These are phyloP conservation scores for Himalopsyche japonica DNA, from an alignment of 2,888 invertebrate genomes.

Conservation along the genomic window DNA sequence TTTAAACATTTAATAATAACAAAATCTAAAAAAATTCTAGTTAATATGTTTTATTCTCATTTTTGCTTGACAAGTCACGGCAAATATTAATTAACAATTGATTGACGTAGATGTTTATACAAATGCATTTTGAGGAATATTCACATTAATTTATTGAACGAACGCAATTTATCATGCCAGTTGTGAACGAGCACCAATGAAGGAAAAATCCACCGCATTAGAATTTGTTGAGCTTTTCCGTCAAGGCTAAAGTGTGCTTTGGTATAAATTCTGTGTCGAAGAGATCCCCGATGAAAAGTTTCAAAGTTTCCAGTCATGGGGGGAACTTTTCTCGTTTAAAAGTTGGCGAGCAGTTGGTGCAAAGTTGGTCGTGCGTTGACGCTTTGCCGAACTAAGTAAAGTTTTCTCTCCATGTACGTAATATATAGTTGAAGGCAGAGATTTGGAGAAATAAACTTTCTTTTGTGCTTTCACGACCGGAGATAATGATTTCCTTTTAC, in stretches of 20 bases:
- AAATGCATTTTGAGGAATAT: too few species aligned
- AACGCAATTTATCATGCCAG: too few species aligned
- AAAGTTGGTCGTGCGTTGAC: neutral
- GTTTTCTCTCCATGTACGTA: neutral
- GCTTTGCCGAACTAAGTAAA: neutral
- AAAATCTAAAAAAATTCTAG: too few species aligned
- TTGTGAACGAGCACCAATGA: too few species aligned
- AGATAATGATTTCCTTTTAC: neutral
- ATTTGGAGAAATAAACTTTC: neutral
- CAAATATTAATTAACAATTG: too few species aligned
- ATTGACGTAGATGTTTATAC: too few species aligned
- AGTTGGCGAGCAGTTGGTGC: slow-evolving; percentile 1
- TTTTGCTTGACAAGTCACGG: too few species aligned
- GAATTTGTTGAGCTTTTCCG: neutral
- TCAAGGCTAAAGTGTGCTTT: neutral
- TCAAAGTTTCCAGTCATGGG: neutral
- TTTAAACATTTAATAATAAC: too few species aligned
- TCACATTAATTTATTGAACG: too few species aligned
- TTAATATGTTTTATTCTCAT: too few species aligned
- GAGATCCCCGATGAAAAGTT: neutral
- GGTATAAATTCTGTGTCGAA: neutral
- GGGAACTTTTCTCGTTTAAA: slow-evolving; percentile 7
- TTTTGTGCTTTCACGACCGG: neutral
- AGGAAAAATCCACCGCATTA: neutral
- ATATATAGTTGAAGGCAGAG: neutral